Percentiles rank a stretch among this genome's conserved stretches.
phyloP scores from a whole-genome alignment of 1,140 invertebrate species.

The Heliconius hewitsoni region DNA sequence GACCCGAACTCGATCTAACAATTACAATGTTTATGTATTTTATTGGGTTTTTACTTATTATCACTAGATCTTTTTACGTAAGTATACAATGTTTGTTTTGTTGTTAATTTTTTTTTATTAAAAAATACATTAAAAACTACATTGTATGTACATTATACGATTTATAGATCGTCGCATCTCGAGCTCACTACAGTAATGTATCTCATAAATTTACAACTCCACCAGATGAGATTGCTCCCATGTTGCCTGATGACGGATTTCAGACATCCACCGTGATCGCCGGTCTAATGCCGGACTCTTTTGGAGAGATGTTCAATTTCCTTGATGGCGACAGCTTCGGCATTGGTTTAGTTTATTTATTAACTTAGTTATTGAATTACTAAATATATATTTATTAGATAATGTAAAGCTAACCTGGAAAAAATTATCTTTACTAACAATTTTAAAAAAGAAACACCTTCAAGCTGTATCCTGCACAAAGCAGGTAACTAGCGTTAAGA shows the following conservation, averaged over 20 bases:
- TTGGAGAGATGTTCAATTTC: constrained; percentile 74
- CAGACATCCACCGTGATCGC: constrained; percentile 62
- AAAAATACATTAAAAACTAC: not conserved
- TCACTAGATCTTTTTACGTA: not conserved
- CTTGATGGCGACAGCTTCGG: constrained; percentile 75
- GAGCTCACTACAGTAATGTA: constrained; percentile 53
- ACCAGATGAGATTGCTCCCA: constrained; percentile 60
- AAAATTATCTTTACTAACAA: no score
- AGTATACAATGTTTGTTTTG: not conserved
- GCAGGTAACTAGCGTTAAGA: no score
- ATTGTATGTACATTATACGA: not conserved
- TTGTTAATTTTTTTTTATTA: not conserved
- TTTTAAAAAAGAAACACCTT: no score
- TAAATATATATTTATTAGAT: no score
- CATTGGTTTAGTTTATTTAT: constrained; percentile 51
- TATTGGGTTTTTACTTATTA: not conserved
- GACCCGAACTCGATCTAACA: not conserved
- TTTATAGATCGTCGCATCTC: constrained; percentile 33
- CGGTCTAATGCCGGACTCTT: constrained; percentile 70
- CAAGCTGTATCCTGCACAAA: no score
- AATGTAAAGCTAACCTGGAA: no score
- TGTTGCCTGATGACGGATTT: constrained; percentile 59
- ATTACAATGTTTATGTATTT: not conserved
- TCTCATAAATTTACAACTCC: constrained; percentile 64
- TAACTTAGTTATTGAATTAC: no score